Percentiles rank a stretch among this genome's conserved stretches.
Evolutionary conservation across 2,797 vertebrate genomes (phyloP).

Genomic region (Oryzias dopingdopingensis): DNA sequence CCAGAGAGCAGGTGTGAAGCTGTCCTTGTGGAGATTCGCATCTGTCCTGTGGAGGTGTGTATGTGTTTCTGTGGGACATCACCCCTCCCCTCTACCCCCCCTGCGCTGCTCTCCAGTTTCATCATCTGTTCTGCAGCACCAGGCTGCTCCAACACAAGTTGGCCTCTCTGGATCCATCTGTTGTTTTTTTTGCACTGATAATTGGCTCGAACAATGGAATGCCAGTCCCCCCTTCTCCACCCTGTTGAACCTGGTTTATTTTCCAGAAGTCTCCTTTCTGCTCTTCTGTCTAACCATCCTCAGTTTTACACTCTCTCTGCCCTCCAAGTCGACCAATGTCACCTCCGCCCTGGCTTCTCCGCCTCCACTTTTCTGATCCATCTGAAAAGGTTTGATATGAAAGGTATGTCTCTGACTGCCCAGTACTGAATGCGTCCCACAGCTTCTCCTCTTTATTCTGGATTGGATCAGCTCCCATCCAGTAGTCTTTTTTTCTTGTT

Average conservation of each 20-base stretch:
- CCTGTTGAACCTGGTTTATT: slow-evolving; percentile 99
- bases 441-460: slow-evolving; percentile 69
- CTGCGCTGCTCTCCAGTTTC: slow-evolving; percentile 74
- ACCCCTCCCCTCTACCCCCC: slow-evolving; percentile 40
- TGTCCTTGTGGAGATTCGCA: slow-evolving; percentile 91
- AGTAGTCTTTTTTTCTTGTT: slow-evolving; percentile 28
- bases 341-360: background rate
- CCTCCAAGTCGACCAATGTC: slow-evolving; percentile 46
- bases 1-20: slow-evolving; percentile 74
- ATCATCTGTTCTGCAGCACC: slow-evolving; percentile 83
- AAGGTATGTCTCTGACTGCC: slow-evolving; percentile 81
- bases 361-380: slow-evolving; percentile 43
- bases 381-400: slow-evolving; percentile 74
- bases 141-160: slow-evolving; percentile 88
- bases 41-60: slow-evolving; percentile 82
- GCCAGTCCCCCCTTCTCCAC: slow-evolving; percentile 87
- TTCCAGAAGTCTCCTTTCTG: slow-evolving; percentile 85
- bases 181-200: slow-evolving; percentile 99
- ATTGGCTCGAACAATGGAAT: slow-evolving; percentile 99
- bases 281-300: slow-evolving; percentile 34
- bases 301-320: slow-evolving; percentile 8
- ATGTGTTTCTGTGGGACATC: slow-evolving; percentile 69
- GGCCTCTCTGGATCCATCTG: slow-evolving; percentile 98
- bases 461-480: slow-evolving; percentile 61
- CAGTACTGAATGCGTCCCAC: slow-evolving; percentile 80